Percentiles rank a stretch among this genome's conserved stretches.
Evolutionary conservation across 2,888 invertebrate genomes (phyloP).

Genomic region (Laspeyria flexula): DNA sequence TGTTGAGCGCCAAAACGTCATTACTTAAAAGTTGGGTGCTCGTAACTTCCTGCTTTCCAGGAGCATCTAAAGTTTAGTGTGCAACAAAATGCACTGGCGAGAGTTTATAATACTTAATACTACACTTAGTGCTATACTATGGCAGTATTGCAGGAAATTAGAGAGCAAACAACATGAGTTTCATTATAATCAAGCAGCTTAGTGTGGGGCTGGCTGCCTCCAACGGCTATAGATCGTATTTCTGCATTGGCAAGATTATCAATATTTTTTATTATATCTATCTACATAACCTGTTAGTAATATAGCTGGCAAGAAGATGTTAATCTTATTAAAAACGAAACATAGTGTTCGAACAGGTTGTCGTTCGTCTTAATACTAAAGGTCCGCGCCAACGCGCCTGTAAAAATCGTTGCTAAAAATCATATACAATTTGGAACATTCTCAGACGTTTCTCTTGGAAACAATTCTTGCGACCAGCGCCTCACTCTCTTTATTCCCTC

Average conservation of each 20-base stretch:
- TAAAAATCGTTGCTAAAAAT: conserved; percentile 18
- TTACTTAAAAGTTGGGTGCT: conserved; percentile 58
- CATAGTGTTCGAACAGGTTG: conserved; percentile 19
- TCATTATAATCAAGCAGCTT: conserved; percentile 74
- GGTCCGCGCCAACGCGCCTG: conserved; percentile 22
- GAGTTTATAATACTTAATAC: conserved; percentile 59
- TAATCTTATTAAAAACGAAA: conserved; percentile 23
- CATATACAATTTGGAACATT: conserved; percentile 43
- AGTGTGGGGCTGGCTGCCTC: conserved; percentile 57
- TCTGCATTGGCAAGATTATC: conserved; percentile 53
- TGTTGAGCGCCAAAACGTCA: conserved; percentile 29
- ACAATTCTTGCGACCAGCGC: conserved; percentile 72
- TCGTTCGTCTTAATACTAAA: conserved; percentile 27
- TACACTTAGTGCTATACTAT: conserved; percentile 69
- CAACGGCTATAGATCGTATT: conserved; percentile 29
- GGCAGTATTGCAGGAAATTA: conserved; percentile 79
- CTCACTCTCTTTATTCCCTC: conserved; percentile 32
- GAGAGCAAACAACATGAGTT: conserved; percentile 74
- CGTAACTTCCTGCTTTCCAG: conserved; percentile 69
- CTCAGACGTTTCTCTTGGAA: conserved; percentile 46
- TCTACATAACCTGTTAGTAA: conserved; percentile 21
- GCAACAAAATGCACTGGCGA: conserved; percentile 51
- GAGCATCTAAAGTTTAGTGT: conserved; percentile 49
- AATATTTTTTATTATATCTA: conserved; percentile 22
- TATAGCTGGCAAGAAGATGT: conserved; percentile 24